Conservation (phyloP, 2,797 vertebrate species). For the Phoxinus dragarum region DNA sequence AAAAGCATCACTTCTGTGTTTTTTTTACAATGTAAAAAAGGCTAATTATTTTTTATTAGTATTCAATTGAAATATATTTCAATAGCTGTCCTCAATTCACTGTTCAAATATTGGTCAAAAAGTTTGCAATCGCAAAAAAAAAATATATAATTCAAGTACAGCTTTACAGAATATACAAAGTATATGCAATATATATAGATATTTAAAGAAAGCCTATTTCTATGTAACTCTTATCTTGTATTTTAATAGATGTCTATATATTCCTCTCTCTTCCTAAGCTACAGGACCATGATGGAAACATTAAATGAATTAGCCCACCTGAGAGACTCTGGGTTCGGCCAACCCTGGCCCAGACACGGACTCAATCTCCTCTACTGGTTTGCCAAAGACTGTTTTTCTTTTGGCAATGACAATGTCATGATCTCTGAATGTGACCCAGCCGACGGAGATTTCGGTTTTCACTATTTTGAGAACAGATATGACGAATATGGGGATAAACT, state of each 20-base stretch:
- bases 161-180: no score
- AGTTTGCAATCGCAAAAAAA: no score
- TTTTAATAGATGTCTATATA: background rate
- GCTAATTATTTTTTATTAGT: no score
- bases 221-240: background rate
- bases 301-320: conserved; percentile 6
- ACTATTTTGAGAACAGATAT: background rate
- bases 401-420: background rate
- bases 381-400: background rate
- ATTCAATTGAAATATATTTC: no score
- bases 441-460: background rate
- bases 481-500: background rate
- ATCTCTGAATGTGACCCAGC: background rate
- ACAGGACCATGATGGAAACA: background rate
- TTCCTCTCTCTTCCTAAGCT: background rate
- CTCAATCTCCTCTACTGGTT: conserved; percentile 46
- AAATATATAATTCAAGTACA: no score
- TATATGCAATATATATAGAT: no score
- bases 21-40: no score
- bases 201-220: no score
- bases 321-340: background rate
- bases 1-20: no score
- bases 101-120: no score
- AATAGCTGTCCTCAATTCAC: no score
- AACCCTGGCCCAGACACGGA: conserved; percentile 28